A percentile compares a stretch with the other conserved stretches of the same genome.
Conservation (phyloP, 2,113 vertebrate genomes). For the Dicaeum eximium region DNA sequence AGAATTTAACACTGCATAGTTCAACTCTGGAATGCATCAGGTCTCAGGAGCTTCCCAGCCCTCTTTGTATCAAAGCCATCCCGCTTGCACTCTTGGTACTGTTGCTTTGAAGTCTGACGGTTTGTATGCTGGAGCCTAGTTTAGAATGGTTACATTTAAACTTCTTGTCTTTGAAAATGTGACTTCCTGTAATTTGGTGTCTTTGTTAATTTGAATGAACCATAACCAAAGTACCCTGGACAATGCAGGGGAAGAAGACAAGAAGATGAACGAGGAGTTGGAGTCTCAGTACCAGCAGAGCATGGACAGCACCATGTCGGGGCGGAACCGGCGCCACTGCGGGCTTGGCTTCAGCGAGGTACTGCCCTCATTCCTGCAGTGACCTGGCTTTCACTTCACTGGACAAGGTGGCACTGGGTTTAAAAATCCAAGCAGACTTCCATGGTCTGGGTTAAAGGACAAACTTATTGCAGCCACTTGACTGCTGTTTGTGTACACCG, state of each 20-base stretch:
- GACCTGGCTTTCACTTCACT: not conserved
- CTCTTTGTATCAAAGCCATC: not conserved
- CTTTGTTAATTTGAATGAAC: conserved; percentile 76
- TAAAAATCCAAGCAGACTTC: not conserved
- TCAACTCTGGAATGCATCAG: not conserved
- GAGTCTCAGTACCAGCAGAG: conserved; percentile 94
- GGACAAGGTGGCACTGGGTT: not conserved
- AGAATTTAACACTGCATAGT: not conserved
- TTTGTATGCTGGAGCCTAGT: not conserved
- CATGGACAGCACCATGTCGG: conserved; percentile 91
- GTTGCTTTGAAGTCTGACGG: not conserved
- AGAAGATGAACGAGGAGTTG: conserved; percentile 87
- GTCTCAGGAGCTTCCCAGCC: not conserved
- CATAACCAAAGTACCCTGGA: conserved; percentile 76
- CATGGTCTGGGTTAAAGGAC: not conserved
- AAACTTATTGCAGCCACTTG: not conserved
- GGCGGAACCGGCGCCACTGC: conserved; percentile 89
- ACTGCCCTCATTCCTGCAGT: not conserved
- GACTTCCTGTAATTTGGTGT: conserved; percentile 69
- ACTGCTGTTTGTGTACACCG: not conserved
- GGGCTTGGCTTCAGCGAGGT: conserved; percentile 96
- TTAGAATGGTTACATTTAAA: not conserved
- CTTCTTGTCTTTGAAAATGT: not conserved
- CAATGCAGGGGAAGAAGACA: conserved; percentile 88
- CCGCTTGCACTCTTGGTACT: not conserved